Evolutionary conservation across 2,113 vertebrate genomes (phyloP), one percentile per base, ranked within the genome.

Genomic region (Stegostoma tigrinum): DNA sequence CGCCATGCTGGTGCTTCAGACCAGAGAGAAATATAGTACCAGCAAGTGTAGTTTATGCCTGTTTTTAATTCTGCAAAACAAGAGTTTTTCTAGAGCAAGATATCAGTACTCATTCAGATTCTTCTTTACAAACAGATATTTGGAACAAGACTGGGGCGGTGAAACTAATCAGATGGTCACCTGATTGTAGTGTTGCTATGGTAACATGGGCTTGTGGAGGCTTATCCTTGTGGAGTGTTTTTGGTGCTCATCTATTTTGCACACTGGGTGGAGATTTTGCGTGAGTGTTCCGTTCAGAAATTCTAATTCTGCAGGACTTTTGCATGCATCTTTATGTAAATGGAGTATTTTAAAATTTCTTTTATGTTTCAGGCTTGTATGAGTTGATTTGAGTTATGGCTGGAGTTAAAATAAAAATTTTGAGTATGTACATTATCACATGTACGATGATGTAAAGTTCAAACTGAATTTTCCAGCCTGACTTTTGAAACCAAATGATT

Each of bases 91-190:
- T 75, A 5, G 38, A 17, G 30, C 12, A 30, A 12, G 0, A 72
- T 27, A 52, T 75, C 42, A 52, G 52, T 72, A 17, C 21, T 95
- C 34, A n/a, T 96, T 48, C 96, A 96, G 96, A 96, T 72, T 91
- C 96, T 1, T 96, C 19, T 96, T 97, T 95, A 2, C 61, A 97
- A 96, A 97, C 97, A 99, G 99, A 99, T 97, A 98, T 98, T 96
- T 99, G 99, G 97, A 99, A 99, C 97, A 99, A 99, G 98, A 99
- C 99, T 0, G 99, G 99, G 96, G 97, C 99, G 10, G 99, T 99
- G 96, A 99, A 98, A 96, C 96, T 99, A 96, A 98, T 99, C 97
- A 97, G 97, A 96, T 99, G 99, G 99, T 99, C 99, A 96, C 99
- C 99, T 96, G 99, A 99, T 97, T 99, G 97, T 96, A 99, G 99